A percentile compares a stretch with the other conserved stretches of the same genome.
Conservation (phyloP, 2,113 vertebrate species). For the rat (Rattus norvegicus) region GRCr8 NC_086039.1:116920001-116920500, state of each 20-base stretch:
- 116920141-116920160: not conserved
- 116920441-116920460: conserved; percentile 22
- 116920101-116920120: conserved; percentile 17
- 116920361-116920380: not conserved
- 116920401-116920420: conserved; percentile 1
- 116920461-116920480: conserved; percentile 24
- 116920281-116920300: not conserved
- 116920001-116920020: not conserved
- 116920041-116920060: not conserved
- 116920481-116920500: not conserved
- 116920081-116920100: not conserved
- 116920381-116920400: not conserved
- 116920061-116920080: not conserved
- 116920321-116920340: not conserved
- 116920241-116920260: not conserved
- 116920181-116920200: not conserved
- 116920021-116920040: not conserved
- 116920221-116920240: not conserved
- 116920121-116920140: not conserved
- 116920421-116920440: conserved; percentile 31
- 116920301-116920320: not conserved
- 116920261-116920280: not conserved
- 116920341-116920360: not conserved
- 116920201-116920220: not conserved
- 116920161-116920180: not conserved